Evolutionary conservation across 1,140 invertebrate genomes (phyloP), one percentile per base, ranked within the genome.

Genomic region (Phocides pigmalion): DNA sequence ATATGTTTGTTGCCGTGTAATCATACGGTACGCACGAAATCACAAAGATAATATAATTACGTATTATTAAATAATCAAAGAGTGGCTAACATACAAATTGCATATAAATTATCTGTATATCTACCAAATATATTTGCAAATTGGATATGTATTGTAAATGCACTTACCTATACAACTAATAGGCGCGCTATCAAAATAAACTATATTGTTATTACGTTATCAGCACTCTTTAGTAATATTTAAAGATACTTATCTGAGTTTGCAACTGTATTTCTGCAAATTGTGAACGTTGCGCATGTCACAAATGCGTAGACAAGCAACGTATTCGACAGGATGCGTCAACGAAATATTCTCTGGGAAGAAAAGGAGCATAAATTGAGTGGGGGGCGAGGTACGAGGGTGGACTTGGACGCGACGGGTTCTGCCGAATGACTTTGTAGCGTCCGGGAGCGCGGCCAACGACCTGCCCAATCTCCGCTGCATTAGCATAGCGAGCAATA

Each of bases 401-500:
- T 84, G 85, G 81, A 78, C 72, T 58, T 28, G 54, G 54, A 59
- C 63, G 53, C 67, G 77, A 76, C 79, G 81, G 79, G 83, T 89
- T 90, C 86, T 87, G 84, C 84, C 84, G 85, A 91, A 88, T 89
- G 88, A 87, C 87, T 92, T 82, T 79, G 85, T 81, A 84, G 86
- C 89, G 90, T 91, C 90, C 91, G 87, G 86, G 88, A 87, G 88
- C 81, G 90, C 84, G 91, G 90, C 80, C 91, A 92, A 85, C 83
- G 90, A 92, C 90, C 90, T 91, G 87, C 86, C 90, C 91, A 92
- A 92, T 92, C 91, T 92, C 88, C 81, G 85, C 79, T 85, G 89
- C 91, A 92, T 92, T 92, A 92, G 91, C 91, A 92, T 92, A 89
- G 89, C 91, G 76, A 87, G 84, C 84, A 87, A 89, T 89, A 89